phyloP scores from a whole-genome alignment of 1,140 invertebrate genomes.

The Bombus waltoni region DNA sequence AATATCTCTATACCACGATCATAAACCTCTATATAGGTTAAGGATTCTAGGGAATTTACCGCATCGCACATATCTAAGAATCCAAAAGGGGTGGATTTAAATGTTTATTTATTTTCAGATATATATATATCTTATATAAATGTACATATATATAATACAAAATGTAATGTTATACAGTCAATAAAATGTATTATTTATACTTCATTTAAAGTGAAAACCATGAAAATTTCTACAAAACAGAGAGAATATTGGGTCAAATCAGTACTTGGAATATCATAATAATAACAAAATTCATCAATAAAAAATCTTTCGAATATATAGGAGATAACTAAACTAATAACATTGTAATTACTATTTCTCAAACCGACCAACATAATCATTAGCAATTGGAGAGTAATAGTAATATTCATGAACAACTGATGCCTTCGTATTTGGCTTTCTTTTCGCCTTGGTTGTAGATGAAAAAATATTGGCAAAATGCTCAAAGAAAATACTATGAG shows the following conservation, averaged over 20 bases:
- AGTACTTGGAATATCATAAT: constrained; percentile 77
- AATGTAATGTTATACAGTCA: constrained; percentile 5
- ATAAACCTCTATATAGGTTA: no score
- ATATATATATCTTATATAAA: background rate
- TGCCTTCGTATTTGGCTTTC: constrained; percentile 70
- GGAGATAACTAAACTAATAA: constrained; percentile 77
- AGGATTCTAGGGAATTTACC: background rate
- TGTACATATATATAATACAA: background rate
- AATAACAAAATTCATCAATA: constrained; percentile 79
- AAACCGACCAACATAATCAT: constrained; percentile 72
- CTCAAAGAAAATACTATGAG: constrained; percentile 69
- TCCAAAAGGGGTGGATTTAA: background rate
- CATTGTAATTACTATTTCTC: constrained; percentile 68
- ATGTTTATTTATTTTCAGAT: constrained; percentile 13
- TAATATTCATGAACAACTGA: constrained; percentile 66
- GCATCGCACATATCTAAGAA: background rate
- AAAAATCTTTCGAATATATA: constrained; percentile 75
- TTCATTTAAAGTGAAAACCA: constrained; percentile 74
- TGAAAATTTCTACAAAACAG: constrained; percentile 78
- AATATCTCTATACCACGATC: background rate
- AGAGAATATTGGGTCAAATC: constrained; percentile 79
- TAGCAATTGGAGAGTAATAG: constrained; percentile 70
- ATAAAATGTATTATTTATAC: constrained; percentile 47
- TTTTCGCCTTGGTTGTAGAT: constrained; percentile 67
- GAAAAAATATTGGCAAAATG: constrained; percentile 72